Evolutionary conservation across 2,888 invertebrate genomes (phyloP).

Genomic region (Caenorhabditis sp.): DNA sequence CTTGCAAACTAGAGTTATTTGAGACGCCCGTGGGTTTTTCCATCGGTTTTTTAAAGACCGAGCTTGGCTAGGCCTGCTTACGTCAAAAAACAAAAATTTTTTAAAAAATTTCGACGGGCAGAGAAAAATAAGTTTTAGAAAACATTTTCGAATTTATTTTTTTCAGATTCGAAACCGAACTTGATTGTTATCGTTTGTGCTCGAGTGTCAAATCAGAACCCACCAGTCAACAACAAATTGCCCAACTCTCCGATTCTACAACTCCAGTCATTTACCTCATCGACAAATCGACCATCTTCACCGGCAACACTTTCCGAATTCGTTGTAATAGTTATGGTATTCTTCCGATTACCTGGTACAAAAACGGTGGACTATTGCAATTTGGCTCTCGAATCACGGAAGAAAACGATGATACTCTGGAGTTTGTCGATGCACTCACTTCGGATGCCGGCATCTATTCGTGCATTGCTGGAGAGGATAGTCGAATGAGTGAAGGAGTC

Average conservation of each 20-base stretch:
- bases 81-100: too few relatives aligned
- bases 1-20: too few relatives aligned
- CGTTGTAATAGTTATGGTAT: conserved; percentile 45
- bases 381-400: conserved; percentile 44
- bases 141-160: too few relatives aligned
- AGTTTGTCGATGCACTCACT: conserved; percentile 28
- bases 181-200: conserved; percentile 26
- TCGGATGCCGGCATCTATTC: conserved; percentile 32
- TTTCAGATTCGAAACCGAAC: conserved; percentile 21
- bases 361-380: conserved; percentile 49
- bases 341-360: conserved; percentile 55
- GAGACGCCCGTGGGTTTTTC: too few relatives aligned
- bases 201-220: conserved; percentile 31
- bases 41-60: too few relatives aligned
- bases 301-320: conserved; percentile 39
- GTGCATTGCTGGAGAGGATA: conserved; percentile 34
- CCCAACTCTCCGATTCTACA: conserved; percentile 17
- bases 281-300: conserved; percentile 18
- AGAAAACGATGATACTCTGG: conserved; percentile 37
- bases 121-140: too few relatives aligned
- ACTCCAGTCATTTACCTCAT: conserved; percentile 37
- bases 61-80: too few relatives aligned
- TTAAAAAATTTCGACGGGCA: too few relatives aligned
- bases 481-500: conserved; percentile 35
- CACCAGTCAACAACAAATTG: conserved; percentile 9